Percentiles rank a stretch among this genome's conserved stretches.
Conservation (phyloP, 2,797 vertebrate genomes). For the Karalla daura region DNA sequence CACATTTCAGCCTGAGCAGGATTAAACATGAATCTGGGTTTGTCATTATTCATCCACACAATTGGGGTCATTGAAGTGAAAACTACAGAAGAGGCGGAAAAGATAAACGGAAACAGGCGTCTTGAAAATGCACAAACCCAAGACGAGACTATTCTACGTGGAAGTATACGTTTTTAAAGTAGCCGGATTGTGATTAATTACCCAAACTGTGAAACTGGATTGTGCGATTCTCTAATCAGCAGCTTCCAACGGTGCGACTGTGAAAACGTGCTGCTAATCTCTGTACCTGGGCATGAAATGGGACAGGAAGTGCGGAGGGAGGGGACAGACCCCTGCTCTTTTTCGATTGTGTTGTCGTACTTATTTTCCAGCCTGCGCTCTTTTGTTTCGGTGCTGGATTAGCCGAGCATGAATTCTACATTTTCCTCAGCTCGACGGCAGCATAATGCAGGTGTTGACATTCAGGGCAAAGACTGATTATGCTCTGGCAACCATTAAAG, state of each 20-base stretch:
- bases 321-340: constrained; percentile 16
- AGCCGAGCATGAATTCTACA: constrained; percentile 69
- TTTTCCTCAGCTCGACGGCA: constrained; percentile 46
- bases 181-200: constrained; percentile 61
- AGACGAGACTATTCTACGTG: not conserved
- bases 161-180: too few relatives aligned
- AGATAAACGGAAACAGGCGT: constrained; percentile 4
- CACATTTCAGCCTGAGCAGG: constrained; percentile 29
- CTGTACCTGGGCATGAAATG: constrained; percentile 47
- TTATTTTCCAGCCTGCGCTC: constrained; percentile 15
- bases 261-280: constrained; percentile 54
- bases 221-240: constrained; percentile 47
- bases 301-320: constrained; percentile 33
- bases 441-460: constrained; percentile 54
- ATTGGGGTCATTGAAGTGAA: constrained; percentile 25
- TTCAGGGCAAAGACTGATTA: constrained; percentile 44
- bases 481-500: constrained; percentile 31
- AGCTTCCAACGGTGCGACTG: constrained; percentile 29
- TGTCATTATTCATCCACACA: constrained; percentile 33
- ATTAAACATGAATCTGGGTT: constrained; percentile 29
- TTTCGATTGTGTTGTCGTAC: not conserved
- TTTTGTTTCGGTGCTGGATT: constrained; percentile 50
- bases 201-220: constrained; percentile 22
- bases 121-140: constrained; percentile 4
- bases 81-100: constrained; percentile 16